phyloP scores from a whole-genome alignment of 2,113 vertebrate genomes.

The Rhinoderma darwinii region DNA sequence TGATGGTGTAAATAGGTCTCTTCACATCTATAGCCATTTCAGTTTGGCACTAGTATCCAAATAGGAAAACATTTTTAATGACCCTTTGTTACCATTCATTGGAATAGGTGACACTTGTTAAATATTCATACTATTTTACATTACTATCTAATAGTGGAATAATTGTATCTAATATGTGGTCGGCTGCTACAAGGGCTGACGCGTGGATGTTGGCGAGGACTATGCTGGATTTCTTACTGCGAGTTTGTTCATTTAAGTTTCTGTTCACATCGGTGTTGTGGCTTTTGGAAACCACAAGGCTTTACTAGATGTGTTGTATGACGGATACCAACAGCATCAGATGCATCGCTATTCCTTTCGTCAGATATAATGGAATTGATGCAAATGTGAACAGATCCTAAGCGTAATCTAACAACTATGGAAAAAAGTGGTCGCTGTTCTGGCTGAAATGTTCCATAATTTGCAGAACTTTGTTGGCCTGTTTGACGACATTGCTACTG shows the following conservation, averaged over 20 bases:
- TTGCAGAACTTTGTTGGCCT: conserved; percentile 75
- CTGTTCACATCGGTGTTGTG: no score
- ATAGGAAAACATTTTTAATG: neutral
- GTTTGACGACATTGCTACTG: conserved; percentile 76
- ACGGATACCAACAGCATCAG: no score
- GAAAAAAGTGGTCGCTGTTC: conserved; percentile 24
- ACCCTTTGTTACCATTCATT: neutral
- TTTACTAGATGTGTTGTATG: no score
- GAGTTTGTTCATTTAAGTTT: neutral
- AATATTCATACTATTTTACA: neutral
- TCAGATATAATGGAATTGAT: no score
- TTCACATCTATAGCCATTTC: neutral
- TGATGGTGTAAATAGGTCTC: neutral
- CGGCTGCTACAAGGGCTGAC: neutral
- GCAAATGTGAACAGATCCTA: no score
- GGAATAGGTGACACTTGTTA: neutral
- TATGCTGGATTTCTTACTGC: neutral
- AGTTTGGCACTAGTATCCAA: neutral
- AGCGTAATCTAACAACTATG: neutral
- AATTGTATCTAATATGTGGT: neutral
- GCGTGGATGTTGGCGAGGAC: neutral
- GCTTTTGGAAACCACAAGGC: no score
- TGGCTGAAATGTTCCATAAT: conserved; percentile 66
- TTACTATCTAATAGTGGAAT: neutral
- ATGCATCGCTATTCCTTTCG: no score